Evolutionary conservation across 2,888 invertebrate species (phyloP).

Genomic region (Polyommatus iphigenia): DNA sequence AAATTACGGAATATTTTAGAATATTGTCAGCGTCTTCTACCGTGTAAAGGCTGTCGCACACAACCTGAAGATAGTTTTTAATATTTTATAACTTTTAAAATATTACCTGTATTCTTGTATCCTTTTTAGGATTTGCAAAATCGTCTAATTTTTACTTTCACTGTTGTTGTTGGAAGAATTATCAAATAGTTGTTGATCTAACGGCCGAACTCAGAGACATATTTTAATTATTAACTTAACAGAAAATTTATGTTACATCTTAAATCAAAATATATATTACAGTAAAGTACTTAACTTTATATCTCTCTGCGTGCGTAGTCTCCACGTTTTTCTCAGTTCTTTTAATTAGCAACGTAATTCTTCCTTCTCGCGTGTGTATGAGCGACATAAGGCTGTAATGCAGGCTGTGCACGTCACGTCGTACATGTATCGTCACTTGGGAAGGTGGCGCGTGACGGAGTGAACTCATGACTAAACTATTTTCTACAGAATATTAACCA

Average conservation of each 20-base stretch:
- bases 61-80: not conserved
- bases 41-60: constrained; percentile 33
- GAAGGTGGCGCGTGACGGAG: constrained; percentile 34
- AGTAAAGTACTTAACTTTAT: too few relatives aligned
- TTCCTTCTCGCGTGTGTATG: not conserved
- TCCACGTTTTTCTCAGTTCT: not conserved
- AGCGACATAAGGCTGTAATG: constrained; percentile 62
- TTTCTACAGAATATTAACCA: constrained; percentile 27
- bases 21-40: constrained; percentile 46
- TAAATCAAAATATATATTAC: too few relatives aligned
- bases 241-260: too few relatives aligned
- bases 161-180: too few relatives aligned
- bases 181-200: too few relatives aligned
- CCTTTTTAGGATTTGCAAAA: not conserved
- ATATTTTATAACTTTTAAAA: not conserved
- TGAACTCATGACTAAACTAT: constrained; percentile 30
- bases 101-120: not conserved
- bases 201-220: too few relatives aligned
- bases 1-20: constrained; percentile 60
- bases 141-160: too few relatives aligned
- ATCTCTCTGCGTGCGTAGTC: too few relatives aligned
- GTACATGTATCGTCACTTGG: constrained; percentile 72
- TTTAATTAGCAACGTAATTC: not conserved
- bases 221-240: too few relatives aligned
- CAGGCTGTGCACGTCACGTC: constrained; percentile 46